Percentiles rank a stretch among this genome's conserved stretches.
These are phyloP conservation scores for Ectemnius continuus DNA, from an alignment of 2,888 invertebrate genomes.

Conservation along the genomic window DNA sequence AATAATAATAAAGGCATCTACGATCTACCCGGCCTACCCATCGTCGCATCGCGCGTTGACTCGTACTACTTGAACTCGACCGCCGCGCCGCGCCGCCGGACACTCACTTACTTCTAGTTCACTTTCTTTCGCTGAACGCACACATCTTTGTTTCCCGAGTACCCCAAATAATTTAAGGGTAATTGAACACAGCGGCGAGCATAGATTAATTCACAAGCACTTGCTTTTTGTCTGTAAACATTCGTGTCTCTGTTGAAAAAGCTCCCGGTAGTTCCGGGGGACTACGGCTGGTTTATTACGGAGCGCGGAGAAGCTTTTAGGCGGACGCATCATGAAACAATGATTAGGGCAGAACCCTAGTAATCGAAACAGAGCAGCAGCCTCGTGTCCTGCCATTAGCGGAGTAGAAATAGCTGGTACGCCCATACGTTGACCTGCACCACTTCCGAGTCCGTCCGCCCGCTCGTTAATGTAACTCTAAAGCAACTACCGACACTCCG, in stretches of 20 bases:
- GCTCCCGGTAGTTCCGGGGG: background rate
- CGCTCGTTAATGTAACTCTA: constrained; percentile 6
- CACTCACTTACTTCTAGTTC: background rate
- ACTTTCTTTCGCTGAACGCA: too few species aligned
- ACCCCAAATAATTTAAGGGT: background rate
- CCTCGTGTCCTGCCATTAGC: constrained; percentile 16
- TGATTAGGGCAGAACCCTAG: constrained; percentile 15
- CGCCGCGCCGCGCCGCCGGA: background rate
- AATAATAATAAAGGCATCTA: constrained; percentile 39
- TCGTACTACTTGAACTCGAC: constrained; percentile 2
- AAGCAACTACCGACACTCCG: background rate
- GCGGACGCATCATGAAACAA: background rate
- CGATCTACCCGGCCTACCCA: constrained; percentile 16
- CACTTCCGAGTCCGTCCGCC: constrained; percentile 17
- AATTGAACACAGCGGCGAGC: background rate
- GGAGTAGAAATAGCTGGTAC: constrained; percentile 26
- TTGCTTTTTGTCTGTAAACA: too few species aligned
- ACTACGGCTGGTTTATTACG: background rate
- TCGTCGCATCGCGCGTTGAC: constrained; percentile 8
- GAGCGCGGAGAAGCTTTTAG: constrained; percentile 3
- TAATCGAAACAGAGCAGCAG: constrained; percentile 32
- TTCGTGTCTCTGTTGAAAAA: background rate
- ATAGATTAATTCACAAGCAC: constrained; percentile 6
- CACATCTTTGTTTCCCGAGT: background rate
- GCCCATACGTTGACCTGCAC: constrained; percentile 36